Evolutionary conservation across 2,113 vertebrate genomes (phyloP).

Genomic region (Neolamprologus devosi): DNA sequence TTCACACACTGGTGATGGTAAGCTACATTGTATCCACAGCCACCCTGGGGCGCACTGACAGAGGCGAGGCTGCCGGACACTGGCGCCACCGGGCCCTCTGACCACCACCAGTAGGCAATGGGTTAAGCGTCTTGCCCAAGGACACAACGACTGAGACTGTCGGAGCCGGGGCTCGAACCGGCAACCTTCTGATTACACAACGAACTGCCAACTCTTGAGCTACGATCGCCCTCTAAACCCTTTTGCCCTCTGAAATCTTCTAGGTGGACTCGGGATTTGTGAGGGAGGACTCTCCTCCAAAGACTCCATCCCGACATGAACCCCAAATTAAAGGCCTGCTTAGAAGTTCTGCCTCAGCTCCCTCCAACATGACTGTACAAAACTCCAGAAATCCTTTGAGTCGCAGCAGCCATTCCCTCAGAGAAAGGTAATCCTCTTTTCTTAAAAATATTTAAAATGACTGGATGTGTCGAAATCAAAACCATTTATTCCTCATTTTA

Average conservation of each 20-base stretch:
- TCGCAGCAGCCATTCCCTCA: conserved; percentile 75
- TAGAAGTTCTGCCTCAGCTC: neutral
- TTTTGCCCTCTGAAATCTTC: neutral
- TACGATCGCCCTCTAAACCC: rapidly evolving
- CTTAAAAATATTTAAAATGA: neutral
- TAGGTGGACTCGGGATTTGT: conserved; percentile 58
- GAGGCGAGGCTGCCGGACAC: neutral
- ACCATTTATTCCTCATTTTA: neutral
- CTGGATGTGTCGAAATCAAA: neutral
- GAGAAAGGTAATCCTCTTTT: conserved; percentile 76
- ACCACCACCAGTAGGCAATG: neutral
- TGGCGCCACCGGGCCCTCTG: neutral
- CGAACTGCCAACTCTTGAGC: rapidly evolving
- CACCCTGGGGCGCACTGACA: rapidly evolving
- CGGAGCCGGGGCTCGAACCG: rapidly evolving
- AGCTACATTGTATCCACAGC: neutral
- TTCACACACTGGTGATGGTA: neutral
- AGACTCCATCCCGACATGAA: conserved; percentile 30
- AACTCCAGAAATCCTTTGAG: conserved; percentile 63
- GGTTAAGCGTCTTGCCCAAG: rapidly evolving
- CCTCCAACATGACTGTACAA: conserved; percentile 47
- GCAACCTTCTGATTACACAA: neutral
- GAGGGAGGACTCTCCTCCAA: conserved; percentile 51
- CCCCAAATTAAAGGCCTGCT: conserved; percentile 27
- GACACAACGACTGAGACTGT: neutral